phyloP scores from a whole-genome alignment of 1,140 invertebrate species.

The Drosophila subobscura region DNA sequence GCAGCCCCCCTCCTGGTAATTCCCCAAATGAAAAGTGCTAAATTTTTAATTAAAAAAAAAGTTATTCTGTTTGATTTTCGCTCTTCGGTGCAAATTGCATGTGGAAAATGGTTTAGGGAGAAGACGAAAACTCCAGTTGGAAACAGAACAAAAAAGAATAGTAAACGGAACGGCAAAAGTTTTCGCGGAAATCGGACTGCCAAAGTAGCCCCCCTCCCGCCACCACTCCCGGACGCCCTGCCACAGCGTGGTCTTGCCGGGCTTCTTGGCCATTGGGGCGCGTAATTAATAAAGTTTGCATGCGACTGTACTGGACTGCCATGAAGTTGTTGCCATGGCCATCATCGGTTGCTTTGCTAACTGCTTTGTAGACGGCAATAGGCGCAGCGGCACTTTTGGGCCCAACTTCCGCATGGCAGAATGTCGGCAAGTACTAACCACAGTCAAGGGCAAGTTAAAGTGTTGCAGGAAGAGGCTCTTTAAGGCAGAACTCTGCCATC shows the following conservation, averaged over 20 bases:
- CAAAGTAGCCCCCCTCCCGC: not conserved
- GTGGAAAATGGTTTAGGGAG: not conserved
- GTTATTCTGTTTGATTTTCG: slow-evolving; percentile 45
- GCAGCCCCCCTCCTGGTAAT: not conserved
- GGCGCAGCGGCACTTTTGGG: no score
- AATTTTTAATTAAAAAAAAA: slow-evolving; percentile 63
- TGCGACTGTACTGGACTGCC: slow-evolving; percentile 24
- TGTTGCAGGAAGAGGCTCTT: no score
- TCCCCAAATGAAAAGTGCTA: slow-evolving; percentile 39
- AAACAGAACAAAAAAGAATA: slow-evolving; percentile 7
- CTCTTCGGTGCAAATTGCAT: slow-evolving; percentile 12
- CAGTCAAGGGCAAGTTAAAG: no score
- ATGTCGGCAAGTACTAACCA: no score
- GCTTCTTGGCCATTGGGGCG: slow-evolving; percentile 47
- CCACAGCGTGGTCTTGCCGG: slow-evolving; percentile 4
- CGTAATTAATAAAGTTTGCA: slow-evolving; percentile 77
- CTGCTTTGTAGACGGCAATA: slow-evolving; percentile 1
- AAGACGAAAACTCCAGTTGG: slow-evolving; percentile 21
- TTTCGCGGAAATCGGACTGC: slow-evolving; percentile 23
- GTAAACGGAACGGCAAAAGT: slow-evolving; percentile 61
- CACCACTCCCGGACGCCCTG: no score
- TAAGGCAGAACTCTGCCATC: no score
- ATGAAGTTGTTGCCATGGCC: slow-evolving; percentile 3
- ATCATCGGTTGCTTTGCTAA: slow-evolving; percentile 4
- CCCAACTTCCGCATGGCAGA: no score